Base-by-base conservation (phyloP, 2,888 invertebrate genomes). In the Dione juno region DNA sequence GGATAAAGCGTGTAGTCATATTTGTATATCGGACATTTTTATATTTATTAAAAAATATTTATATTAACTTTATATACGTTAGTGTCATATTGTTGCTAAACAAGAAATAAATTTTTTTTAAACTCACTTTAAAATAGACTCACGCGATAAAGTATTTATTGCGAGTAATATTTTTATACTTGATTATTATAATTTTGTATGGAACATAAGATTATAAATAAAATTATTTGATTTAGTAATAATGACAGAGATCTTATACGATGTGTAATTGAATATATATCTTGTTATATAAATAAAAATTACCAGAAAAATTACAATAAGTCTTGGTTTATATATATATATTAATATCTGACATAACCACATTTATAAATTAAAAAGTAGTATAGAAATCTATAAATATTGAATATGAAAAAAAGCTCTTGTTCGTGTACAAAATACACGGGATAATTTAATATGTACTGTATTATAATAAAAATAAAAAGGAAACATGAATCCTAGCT, bases 131-230 rank as follows among this genome's bases (percentile, higher is more conserved):
- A n/a, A 45, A n/a, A 45, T 45, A n/a, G 6, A 48, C 48, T 48
- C 16, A 3, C 45, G 16, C 16, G 16, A 48, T 16, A 16, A 50
- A 50, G 21, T 21, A 19, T 10, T 21, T 50, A 11, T 21, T 50
- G 21, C 10, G 11, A 50, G 19, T 50, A 11, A 3, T 21, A 50
- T 50, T 11, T 50, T 50, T 50, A 21, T 50, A 21, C 2, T 21
- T 50, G 50, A 16, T 40, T 57, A 57, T 11, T 57, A 40, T 40
- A 57, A 5, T 37, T 16, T 59, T 43, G 5, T 28, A 14, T 59
- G 21, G 43, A 59, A 59, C 14, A 59, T 19, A n/a, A n/a, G n/a
- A 28, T 9, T 59, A 14, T 61, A n/a, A 21, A n/a, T 61, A 43
- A n/a, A 2, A 37, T n/a, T 43, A 21, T 43, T 28, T 28, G 21